These are phyloP conservation scores for Rhabdornis inornatus DNA, from an alignment of 2,113 vertebrate species.

Conservation along the genomic window DNA sequence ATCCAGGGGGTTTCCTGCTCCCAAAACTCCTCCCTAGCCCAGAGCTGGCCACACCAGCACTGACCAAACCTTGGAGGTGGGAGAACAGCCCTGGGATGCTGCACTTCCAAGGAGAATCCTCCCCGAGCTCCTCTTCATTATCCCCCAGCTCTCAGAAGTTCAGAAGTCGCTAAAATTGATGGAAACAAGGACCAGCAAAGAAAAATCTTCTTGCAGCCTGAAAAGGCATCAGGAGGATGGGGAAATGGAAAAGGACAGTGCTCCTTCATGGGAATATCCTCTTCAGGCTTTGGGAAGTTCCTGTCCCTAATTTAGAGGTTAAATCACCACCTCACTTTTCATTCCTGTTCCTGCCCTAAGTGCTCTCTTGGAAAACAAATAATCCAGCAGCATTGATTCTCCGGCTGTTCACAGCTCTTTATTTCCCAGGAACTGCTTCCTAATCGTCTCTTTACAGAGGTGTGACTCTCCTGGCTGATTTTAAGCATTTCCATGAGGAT, in stretches of 20 bases:
- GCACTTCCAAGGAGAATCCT: neutral
- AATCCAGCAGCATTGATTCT: rapidly evolving
- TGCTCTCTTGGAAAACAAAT: neutral
- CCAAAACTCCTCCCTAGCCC: neutral
- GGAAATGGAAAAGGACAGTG: neutral
- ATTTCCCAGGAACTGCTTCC: neutral
- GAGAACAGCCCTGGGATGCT: rapidly evolving
- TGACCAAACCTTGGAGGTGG: neutral
- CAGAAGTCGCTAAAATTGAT: neutral
- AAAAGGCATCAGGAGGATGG: neutral
- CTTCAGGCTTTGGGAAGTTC: neutral
- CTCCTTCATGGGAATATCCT: neutral
- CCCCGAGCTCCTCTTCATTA: neutral
- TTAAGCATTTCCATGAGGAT: neutral
- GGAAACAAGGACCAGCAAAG: neutral
- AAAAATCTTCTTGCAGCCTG: neutral
- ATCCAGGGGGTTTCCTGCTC: neutral
- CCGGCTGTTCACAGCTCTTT: too few species aligned
- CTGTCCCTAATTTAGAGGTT: neutral
- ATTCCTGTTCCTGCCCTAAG: neutral
- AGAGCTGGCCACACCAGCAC: neutral
- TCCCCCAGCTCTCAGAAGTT: neutral
- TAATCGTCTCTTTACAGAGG: neutral
- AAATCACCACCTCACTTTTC: neutral
- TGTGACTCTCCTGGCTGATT: neutral